Conservation (phyloP, 2,113 vertebrate genomes). For the Cryptotis parvus region DNA sequence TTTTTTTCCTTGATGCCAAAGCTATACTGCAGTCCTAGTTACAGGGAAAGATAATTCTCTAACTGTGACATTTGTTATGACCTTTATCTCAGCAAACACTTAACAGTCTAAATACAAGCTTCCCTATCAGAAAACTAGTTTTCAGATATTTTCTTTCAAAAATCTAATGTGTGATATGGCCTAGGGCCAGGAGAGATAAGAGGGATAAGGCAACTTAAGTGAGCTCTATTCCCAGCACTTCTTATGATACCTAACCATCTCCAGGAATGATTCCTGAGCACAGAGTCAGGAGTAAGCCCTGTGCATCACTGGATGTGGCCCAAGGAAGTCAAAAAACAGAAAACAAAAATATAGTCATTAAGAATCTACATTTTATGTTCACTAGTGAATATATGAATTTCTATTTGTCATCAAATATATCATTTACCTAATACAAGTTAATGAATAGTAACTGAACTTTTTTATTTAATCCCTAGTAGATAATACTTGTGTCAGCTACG, state of each 20-base stretch:
- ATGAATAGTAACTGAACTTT: background rate
- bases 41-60: background rate
- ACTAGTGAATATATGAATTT: background rate
- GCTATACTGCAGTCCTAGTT: background rate
- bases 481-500: background rate
- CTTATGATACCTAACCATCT: no score
- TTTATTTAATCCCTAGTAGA: background rate
- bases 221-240: no score
- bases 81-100: background rate
- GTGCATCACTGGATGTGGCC: no score
- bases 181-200: no score
- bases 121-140: background rate
- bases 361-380: constrained; percentile 59
- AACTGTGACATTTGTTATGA: background rate
- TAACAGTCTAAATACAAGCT: background rate
- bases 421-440: constrained; percentile 9
- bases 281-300: no score
- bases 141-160: constrained; percentile 34
- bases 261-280: no score
- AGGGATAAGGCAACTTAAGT: no score
- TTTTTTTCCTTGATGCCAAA: constrained; percentile 28
- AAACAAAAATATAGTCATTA: background rate
- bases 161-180: background rate
- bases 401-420: constrained; percentile 8
- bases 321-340: background rate